Conservation (phyloP, 2,888 invertebrate species). For the Ecdyonurus torrentis region DNA sequence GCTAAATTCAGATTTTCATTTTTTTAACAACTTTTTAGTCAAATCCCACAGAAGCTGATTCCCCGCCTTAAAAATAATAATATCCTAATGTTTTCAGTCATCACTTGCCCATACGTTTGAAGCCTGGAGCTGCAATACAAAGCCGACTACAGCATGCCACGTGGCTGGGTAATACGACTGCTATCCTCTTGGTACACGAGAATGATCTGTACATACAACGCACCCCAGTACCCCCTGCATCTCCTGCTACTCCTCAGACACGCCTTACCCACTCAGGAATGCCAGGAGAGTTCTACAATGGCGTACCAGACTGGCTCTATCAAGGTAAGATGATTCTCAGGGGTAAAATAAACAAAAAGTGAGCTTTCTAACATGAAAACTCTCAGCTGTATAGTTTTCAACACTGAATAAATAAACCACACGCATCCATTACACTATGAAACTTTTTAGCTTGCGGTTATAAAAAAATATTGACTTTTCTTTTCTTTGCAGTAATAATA, state of each 20-base stretch:
- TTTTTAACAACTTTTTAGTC: too few relatives aligned
- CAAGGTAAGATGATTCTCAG: slow-evolving; percentile 55
- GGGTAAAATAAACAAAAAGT: too few relatives aligned
- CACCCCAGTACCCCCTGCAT: slow-evolving; percentile 27
- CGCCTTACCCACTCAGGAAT: slow-evolving; percentile 59
- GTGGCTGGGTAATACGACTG: slow-evolving; percentile 65
- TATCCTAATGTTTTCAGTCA: slow-evolving; percentile 35
- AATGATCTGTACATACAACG: slow-evolving; percentile 78
- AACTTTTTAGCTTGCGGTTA: too few relatives aligned
- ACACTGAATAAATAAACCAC: too few relatives aligned
- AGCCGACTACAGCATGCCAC: slow-evolving; percentile 67
- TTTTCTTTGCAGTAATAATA: too few relatives aligned
- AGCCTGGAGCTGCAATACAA: slow-evolving; percentile 40
- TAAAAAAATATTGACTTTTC: too few relatives aligned
- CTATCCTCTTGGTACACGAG: slow-evolving; percentile 62
- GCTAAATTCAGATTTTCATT: too few relatives aligned
- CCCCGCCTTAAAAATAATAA: too few relatives aligned
- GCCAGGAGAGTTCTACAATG: slow-evolving; percentile 75
- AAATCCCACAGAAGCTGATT: too few relatives aligned
- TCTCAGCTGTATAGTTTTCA: too few relatives aligned
- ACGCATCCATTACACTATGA: too few relatives aligned
- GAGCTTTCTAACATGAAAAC: too few relatives aligned
- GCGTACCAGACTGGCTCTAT: slow-evolving; percentile 91
- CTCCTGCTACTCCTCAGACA: slow-evolving; percentile 36
- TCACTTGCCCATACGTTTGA: slow-evolving; percentile 68